Percentiles rank a stretch among this genome's conserved stretches.
phyloP scores from a whole-genome alignment of 2,113 vertebrate genomes.

The Addax nasomaculatus region DNA sequence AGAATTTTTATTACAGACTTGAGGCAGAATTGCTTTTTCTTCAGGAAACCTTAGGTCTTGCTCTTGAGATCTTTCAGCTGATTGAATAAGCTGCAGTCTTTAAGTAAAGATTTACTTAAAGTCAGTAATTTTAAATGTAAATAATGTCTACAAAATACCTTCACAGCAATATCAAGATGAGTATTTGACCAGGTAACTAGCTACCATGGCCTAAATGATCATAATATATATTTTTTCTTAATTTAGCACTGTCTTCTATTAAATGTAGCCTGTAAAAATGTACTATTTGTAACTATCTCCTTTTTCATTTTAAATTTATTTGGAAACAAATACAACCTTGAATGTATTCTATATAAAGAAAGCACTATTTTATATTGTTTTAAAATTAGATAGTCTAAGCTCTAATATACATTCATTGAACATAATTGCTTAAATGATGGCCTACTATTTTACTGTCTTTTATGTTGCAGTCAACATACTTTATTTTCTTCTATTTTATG shows the following conservation, averaged over 20 bases:
- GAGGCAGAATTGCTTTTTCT: background rate
- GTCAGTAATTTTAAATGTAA: background rate
- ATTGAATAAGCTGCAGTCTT: background rate
- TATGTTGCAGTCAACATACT: background rate
- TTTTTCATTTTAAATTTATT: background rate
- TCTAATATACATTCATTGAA: background rate
- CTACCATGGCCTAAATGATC: background rate
- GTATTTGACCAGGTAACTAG: background rate
- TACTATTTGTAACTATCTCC: background rate
- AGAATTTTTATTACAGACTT: background rate
- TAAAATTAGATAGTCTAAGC: background rate
- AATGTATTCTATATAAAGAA: background rate
- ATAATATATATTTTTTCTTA: background rate
- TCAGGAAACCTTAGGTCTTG: background rate
- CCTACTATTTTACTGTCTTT: background rate
- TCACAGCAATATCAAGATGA: background rate
- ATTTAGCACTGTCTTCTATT: background rate
- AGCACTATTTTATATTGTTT: background rate
- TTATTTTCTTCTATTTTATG: background rate
- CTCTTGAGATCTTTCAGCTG: background rate
- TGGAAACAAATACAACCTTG: background rate
- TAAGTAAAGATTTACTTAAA: background rate
- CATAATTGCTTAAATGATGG: background rate
- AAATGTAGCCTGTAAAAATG: background rate
- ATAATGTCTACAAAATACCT: background rate